Evolutionary conservation across 1,140 invertebrate species (phyloP), one percentile per base, ranked within the genome.

Genomic region (Drosophila serrata): DNA sequence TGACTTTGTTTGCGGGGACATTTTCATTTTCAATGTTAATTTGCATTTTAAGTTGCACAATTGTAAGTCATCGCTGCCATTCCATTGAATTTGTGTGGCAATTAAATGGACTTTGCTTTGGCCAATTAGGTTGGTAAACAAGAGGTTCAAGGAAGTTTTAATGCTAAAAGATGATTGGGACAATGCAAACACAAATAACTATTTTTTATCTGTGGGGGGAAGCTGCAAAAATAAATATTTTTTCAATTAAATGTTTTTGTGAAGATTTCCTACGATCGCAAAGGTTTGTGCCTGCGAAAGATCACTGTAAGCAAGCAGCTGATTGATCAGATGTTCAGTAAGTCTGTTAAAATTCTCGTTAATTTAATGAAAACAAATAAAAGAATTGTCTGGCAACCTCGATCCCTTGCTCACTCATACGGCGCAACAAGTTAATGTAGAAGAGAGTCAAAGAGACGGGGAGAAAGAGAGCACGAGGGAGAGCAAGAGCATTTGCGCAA

Each of bases 401-500:
- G 27, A 24, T 22, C 15, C 17, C 27, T 24, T 19, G 35, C 35
- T 24, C 65, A 57, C 42, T 12, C 17, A 24, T 24, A 55, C 27
- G 19, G 29, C 35, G 49, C 72, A 74, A 63, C 58, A 75, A 75
- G 69, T 75, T 75, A 63, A 75, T 29, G 43, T 15, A 58, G 35
- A 12, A 17, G 29, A 49, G 17, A 24, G 35, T n/a, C 15, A 11
- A 24, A 61, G 19, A 19, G n/a, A 19, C 19, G 43, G 6, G 65
- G 53, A 19, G 40, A 43, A 17, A 6, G 27, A 45, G 37, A 55
- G 35, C 48, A 31, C 43, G 61, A n/a, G 40, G 9, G 27, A 45
- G 37, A 55, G 35, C 48, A 31, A 51, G 61, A n/a, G 35, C 73
- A 68, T 76, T 76, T 76, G 74, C 74, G 74, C 74, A 77, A 77